Evolutionary conservation across 2,888 invertebrate genomes (phyloP).

Genomic region (Dimorphilus gyrociliatus): DNA sequence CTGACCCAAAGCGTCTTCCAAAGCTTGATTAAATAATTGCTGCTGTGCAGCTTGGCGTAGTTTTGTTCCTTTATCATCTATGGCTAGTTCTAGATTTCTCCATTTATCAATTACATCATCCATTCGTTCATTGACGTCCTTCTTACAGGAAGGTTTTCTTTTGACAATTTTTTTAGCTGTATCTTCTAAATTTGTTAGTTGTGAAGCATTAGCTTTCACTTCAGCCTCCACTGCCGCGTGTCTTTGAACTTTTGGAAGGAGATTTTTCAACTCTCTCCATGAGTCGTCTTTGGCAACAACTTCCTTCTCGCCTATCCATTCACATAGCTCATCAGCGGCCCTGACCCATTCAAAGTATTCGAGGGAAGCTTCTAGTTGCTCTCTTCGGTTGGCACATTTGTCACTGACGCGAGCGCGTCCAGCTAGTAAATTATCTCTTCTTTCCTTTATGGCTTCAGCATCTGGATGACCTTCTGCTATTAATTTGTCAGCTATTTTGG

Average conservation of each 20-base stretch:
- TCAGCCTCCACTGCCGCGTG: conserved; percentile 42
- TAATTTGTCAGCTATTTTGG: conserved; percentile 62
- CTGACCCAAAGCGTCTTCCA: conserved; percentile 70
- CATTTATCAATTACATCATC: conserved; percentile 47
- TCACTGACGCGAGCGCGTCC: conserved; percentile 54
- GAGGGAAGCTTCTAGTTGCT: conserved; percentile 61
- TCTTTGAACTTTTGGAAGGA: conserved; percentile 38
- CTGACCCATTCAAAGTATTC: conserved; percentile 82
- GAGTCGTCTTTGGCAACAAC: conserved; percentile 80
- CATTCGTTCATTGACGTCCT: conserved; percentile 33
- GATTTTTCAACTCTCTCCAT: conserved; percentile 70
- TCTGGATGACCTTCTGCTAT: conserved; percentile 65
- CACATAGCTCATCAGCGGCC: conserved; percentile 70
- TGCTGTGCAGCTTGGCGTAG: conserved; percentile 64
- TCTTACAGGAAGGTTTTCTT: too few species aligned
- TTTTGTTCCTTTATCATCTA: conserved; percentile 57
- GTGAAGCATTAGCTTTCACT: conserved; percentile 40
- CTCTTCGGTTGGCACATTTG: conserved; percentile 52
- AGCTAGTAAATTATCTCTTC: conserved; percentile 56
- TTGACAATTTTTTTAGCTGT: too few species aligned
- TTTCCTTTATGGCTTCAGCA: conserved; percentile 44
- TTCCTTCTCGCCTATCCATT: conserved; percentile 80
- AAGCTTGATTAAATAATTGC: conserved; percentile 45
- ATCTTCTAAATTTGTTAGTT: too few species aligned
- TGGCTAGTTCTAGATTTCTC: conserved; percentile 50